Percentiles rank a stretch among this genome's conserved stretches.
Evolutionary conservation across 2,113 vertebrate species (phyloP).

Genomic region (Sardina pilchardus): DNA sequence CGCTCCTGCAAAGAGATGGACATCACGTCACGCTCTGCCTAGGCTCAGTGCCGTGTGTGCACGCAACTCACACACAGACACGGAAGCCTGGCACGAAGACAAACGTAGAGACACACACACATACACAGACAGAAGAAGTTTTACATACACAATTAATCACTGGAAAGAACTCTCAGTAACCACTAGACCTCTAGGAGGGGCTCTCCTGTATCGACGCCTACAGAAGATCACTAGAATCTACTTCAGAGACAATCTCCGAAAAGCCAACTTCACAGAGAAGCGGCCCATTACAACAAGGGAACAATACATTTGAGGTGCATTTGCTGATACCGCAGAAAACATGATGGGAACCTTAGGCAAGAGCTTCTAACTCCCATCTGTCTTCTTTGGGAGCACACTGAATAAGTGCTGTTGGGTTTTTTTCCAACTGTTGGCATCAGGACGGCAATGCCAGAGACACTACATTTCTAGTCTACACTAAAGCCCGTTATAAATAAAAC

Average conservation of each 20-base stretch:
- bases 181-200: background rate
- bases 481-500: background rate
- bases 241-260: slow-evolving; percentile 21
- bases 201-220: slow-evolving; percentile 3
- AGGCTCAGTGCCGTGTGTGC: background rate
- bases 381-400: background rate
- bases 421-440: background rate
- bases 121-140: slow-evolving; percentile 15
- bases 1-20: slow-evolving; percentile 81
- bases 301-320: slow-evolving; percentile 10
- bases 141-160: background rate
- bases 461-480: background rate
- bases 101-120: slow-evolving; percentile 21
- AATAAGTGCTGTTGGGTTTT: background rate
- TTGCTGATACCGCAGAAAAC: background rate
- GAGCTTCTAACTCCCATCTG: background rate
- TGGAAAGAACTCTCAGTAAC: background rate
- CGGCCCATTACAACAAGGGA: slow-evolving; percentile 1
- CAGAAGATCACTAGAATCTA: background rate
- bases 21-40: slow-evolving; percentile 25
- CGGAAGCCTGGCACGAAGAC: background rate
- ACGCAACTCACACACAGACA: background rate
- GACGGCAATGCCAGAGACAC: background rate
- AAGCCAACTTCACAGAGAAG: slow-evolving; percentile 8
- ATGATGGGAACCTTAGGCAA: slow-evolving; percentile 8